phyloP scores from a whole-genome alignment of 2,113 vertebrate species.

The Triplophysa tibetana region DNA sequence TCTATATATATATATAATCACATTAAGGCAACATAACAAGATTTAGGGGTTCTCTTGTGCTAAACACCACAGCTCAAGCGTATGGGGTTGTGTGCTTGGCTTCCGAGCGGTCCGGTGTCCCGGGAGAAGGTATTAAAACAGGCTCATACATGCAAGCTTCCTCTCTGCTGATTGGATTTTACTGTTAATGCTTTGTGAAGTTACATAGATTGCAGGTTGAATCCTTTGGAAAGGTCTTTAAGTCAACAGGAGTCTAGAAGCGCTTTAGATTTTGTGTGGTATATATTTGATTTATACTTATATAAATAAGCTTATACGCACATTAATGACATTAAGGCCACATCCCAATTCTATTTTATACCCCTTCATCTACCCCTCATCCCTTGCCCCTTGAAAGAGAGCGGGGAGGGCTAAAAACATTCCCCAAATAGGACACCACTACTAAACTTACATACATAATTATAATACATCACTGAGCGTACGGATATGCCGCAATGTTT shows the following conservation, averaged over 20 bases:
- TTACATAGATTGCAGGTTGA: neutral
- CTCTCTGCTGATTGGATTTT: conserved; percentile 23
- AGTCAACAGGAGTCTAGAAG: neutral
- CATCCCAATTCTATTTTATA: too few species aligned
- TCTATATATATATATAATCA: conserved; percentile 14
- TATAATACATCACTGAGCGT: too few species aligned
- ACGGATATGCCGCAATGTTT: too few species aligned
- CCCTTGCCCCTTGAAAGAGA: too few species aligned
- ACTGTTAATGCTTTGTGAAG: conserved; percentile 27
- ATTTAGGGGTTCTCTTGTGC: conserved; percentile 27
- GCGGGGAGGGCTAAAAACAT: too few species aligned
- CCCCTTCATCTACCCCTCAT: too few species aligned
- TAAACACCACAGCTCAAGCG: too few species aligned
- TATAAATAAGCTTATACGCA: too few species aligned
- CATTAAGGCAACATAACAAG: conserved; percentile 12
- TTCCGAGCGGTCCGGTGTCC: conserved; percentile 3
- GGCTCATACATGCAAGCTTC: conserved; percentile 28
- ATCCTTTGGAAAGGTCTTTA: neutral
- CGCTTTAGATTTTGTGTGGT: neutral
- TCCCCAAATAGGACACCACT: too few species aligned
- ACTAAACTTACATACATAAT: too few species aligned
- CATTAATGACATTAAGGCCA: too few species aligned
- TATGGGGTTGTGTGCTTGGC: neutral
- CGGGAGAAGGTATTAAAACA: conserved; percentile 29
- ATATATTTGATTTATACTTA: neutral